Conservation (phyloP, 2,113 vertebrate genomes). For the Pygoscelis antarcticus region DNA sequence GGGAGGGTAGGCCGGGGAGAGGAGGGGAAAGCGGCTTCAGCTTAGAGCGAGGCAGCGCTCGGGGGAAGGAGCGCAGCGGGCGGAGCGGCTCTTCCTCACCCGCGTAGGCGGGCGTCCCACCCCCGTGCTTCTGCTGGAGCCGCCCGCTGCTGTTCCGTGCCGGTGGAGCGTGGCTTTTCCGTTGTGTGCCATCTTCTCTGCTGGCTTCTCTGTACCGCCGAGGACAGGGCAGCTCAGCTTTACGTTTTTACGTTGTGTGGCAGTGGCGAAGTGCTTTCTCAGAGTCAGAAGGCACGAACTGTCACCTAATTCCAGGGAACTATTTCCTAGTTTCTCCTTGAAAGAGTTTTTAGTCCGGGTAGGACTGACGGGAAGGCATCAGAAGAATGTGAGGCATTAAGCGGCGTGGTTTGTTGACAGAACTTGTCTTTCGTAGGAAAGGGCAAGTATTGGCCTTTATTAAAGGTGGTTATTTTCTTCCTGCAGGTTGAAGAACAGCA, state of each 20-base stretch:
- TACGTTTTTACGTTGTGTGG: rapidly evolving
- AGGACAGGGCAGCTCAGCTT: rapidly evolving
- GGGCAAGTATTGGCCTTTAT: rapidly evolving
- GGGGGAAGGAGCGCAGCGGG: background rate
- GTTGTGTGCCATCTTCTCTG: rapidly evolving
- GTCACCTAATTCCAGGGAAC: rapidly evolving
- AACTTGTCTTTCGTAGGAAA: background rate
- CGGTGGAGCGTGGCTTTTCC: rapidly evolving
- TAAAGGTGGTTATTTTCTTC: background rate
- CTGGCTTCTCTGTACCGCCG: rapidly evolving
- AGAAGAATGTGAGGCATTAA: too few relatives aligned
- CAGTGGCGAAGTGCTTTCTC: rapidly evolving
- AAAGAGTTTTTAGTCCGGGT: too few relatives aligned
- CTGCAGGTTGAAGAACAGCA: background rate
- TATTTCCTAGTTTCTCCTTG: background rate
- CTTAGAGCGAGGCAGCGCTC: too few relatives aligned
- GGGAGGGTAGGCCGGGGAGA: too few relatives aligned
- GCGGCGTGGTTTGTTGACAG: background rate
- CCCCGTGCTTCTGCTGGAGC: rapidly evolving
- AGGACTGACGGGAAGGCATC: rapidly evolving
- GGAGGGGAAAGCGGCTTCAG: too few relatives aligned
- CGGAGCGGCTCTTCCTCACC: background rate
- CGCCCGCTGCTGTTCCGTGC: background rate
- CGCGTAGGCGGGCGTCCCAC: background rate
- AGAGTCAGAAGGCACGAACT: rapidly evolving